These are phyloP conservation scores for Aphaenogaster ashmeadi DNA, from an alignment of 1,140 invertebrate species.

Conservation along the genomic window DNA sequence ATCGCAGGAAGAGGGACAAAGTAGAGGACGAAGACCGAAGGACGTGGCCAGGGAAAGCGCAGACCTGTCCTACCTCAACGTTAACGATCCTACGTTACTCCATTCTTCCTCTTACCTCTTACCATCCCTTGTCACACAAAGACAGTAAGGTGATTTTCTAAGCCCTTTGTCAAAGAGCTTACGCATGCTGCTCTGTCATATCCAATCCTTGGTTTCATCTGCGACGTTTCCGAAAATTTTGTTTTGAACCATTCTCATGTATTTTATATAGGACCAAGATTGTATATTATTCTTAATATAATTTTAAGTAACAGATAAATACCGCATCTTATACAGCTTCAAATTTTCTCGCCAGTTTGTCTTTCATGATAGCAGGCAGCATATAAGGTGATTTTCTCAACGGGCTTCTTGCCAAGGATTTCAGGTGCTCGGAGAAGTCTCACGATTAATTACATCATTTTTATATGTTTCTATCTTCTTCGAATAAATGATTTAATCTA, in stretches of 20 bases:
- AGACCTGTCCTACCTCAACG: slow-evolving; percentile 76
- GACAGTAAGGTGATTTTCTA: slow-evolving; percentile 53
- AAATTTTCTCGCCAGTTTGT: slow-evolving; percentile 38
- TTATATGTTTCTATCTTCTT: slow-evolving; percentile 2
- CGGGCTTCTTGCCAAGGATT: slow-evolving; percentile 65
- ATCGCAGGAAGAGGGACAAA: slow-evolving; percentile 52
- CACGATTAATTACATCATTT: slow-evolving; percentile 46
- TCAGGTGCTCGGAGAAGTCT: not conserved
- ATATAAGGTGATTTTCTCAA: slow-evolving; percentile 70
- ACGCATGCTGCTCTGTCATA: slow-evolving; percentile 49
- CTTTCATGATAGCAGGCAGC: not conserved
- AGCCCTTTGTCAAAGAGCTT: slow-evolving; percentile 55
- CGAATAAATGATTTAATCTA: not conserved
- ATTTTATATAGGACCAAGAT: not conserved
- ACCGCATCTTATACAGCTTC: not conserved
- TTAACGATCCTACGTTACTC: slow-evolving; percentile 69
- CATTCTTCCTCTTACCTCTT: slow-evolving; percentile 36
- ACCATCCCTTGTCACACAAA: slow-evolving; percentile 43
- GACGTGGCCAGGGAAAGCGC: slow-evolving; percentile 64
- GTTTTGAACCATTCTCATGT: not conserved
- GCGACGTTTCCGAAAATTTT: slow-evolving; percentile 9
- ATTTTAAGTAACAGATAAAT: not conserved
- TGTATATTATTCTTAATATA: not conserved
- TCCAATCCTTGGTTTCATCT: slow-evolving; percentile 18
- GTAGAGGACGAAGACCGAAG: slow-evolving; percentile 41